Evolutionary conservation across 1,140 invertebrate species (phyloP).

Genomic region (Eriocheir sinensis): DNA sequence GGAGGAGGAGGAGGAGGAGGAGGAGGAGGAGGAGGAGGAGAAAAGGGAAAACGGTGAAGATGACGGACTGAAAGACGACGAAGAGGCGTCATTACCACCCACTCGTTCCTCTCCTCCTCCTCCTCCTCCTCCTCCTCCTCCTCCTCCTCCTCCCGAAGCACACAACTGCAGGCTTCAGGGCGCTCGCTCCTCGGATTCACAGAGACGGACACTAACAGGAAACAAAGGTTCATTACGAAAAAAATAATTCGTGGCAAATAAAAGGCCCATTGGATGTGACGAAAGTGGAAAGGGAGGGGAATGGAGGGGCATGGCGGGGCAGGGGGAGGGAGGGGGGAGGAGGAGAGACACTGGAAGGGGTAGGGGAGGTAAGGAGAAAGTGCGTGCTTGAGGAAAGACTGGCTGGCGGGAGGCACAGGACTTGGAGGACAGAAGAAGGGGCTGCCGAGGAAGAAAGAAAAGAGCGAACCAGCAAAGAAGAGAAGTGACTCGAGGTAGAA

Average conservation of each 20-base stretch:
- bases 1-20: conserved; percentile 18
- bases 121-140: neutral
- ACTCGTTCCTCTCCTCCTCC: neutral
- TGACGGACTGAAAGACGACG: neutral
- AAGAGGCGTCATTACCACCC: neutral
- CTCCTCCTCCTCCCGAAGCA: neutral
- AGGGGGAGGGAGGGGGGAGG: neutral
- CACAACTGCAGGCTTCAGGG: neutral
- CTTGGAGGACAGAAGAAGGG: neutral
- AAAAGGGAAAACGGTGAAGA: neutral
- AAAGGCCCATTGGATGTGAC: neutral
- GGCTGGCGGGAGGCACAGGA: neutral
- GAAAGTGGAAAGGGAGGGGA: neutral
- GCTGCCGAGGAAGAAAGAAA: neutral
- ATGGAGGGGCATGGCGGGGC: neutral
- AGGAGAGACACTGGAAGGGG: too few relatives aligned
- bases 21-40: conserved; percentile 10
- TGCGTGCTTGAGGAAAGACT: neutral
- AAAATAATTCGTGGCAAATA: conserved; percentile 1
- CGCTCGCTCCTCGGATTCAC: neutral
- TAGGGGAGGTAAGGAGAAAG: neutral
- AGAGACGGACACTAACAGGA: neutral
- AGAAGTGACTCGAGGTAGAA: too few relatives aligned
- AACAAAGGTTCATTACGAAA: conserved; percentile 25
- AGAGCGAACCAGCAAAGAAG: too few relatives aligned